Percentiles rank a stretch among this genome's conserved stretches.
Evolutionary conservation across 2,113 vertebrate species (phyloP).

Genomic region (Prochilodus magdalenae): DNA sequence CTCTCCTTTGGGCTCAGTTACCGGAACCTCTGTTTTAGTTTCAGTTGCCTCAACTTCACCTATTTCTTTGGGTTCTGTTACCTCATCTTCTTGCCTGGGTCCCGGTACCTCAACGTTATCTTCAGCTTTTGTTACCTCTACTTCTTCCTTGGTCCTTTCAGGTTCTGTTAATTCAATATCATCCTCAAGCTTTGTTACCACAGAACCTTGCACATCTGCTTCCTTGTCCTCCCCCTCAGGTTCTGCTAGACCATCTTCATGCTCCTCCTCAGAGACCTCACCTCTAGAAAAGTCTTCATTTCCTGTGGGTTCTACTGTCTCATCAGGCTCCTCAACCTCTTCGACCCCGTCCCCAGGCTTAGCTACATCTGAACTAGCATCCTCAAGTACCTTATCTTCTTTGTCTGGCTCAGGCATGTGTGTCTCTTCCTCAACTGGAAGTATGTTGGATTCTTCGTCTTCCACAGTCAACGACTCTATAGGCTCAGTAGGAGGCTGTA

Average conservation of each 20-base stretch:
- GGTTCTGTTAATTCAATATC: not conserved
- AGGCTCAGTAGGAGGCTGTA: conserved; percentile 58
- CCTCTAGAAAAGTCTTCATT: not conserved
- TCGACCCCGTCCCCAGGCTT: not conserved
- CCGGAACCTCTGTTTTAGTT: not conserved
- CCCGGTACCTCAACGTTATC: not conserved
- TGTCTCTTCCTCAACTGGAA: conserved; percentile 48
- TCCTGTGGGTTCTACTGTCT: not conserved
- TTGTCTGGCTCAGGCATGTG: not conserved
- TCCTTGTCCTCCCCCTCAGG: not conserved
- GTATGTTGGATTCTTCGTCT: conserved; percentile 53
- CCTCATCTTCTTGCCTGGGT: not conserved
- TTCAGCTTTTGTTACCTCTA: not conserved
- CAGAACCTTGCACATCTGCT: not conserved
- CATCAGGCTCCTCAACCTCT: not conserved
- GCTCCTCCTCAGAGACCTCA: not conserved
- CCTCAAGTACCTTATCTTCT: not conserved
- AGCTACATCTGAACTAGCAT: not conserved
- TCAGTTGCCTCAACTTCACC: not conserved
- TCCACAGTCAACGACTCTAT: conserved; percentile 15
- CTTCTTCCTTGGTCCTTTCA: not conserved
- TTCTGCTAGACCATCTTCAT: not conserved
- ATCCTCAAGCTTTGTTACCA: not conserved
- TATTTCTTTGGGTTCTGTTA: not conserved
- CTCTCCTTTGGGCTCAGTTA: not conserved